Conservation (phyloP, 2,888 invertebrate species). For the Lysandra bellargus region DNA sequence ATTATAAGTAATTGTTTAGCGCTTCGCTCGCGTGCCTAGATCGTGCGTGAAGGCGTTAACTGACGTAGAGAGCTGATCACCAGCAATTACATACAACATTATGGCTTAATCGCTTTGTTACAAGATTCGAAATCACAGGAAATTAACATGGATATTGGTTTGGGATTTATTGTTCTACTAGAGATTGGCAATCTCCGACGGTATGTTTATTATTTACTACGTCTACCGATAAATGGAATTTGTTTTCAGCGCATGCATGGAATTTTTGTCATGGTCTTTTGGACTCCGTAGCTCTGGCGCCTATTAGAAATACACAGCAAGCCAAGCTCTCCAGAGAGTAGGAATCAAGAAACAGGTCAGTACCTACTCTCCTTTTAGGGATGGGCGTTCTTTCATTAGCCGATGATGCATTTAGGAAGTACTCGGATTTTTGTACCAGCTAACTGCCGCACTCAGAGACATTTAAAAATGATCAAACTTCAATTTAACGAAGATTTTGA, state of each 20-base stretch:
- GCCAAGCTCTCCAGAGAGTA: too few species aligned
- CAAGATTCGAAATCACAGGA: conserved; percentile 16
- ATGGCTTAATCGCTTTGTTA: conserved; percentile 14
- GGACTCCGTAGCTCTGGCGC: too few species aligned
- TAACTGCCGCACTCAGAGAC: too few species aligned
- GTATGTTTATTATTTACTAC: too few species aligned
- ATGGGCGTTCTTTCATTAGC: too few species aligned
- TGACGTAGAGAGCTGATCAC: conserved; percentile 24
- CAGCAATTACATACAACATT: background rate
- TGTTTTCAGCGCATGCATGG: background rate
- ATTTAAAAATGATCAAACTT: too few species aligned
- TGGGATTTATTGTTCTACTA: background rate
- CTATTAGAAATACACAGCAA: too few species aligned
- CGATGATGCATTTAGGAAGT: too few species aligned
- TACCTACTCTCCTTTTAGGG: too few species aligned
- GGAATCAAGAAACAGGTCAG: too few species aligned
- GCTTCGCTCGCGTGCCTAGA: background rate
- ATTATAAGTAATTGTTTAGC: background rate
- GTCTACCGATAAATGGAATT: background rate
- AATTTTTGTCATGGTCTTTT: background rate
- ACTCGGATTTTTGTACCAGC: too few species aligned
- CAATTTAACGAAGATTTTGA: too few species aligned
- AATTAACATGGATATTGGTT: conserved; percentile 8
- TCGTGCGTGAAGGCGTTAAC: conserved; percentile 33
- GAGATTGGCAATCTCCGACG: background rate